Base-by-base conservation (phyloP, 2,113 vertebrate species). In the Psophia crepitans region DNA sequence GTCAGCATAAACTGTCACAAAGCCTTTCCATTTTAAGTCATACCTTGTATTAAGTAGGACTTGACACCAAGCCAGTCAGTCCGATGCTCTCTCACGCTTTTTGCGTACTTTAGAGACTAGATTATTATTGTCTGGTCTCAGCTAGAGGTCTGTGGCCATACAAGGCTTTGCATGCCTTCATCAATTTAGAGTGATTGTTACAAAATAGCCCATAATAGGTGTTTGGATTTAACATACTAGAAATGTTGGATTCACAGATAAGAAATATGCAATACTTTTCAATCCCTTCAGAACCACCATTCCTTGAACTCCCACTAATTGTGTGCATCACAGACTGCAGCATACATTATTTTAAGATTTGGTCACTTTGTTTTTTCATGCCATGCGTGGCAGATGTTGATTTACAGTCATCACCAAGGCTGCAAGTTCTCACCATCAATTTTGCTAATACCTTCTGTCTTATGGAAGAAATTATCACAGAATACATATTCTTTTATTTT, bases 1-100 rank as follows among this genome's bases (percentile, higher is more conserved):
- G 58, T 89, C 79, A 81, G 91, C 81, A 63, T 78, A 90, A 90
- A 91, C 96, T n/a, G 73, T 70, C 63, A 89, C 90, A 91, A 90
- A 96, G 78, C 63, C 79, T 97, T 94, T 97, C 97, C 97, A 96
- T 97, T 97, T 97, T 94, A 96, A 97, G 97, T 97, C 95, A 97
- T 97, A 96, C 97, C 96, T 97, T 96, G 95, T 95, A 70, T 64
- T 64, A 94, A 95, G 93, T 48, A 90, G 44, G 73, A 74, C 63
- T 94, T 97, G 96, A 97, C 57, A 35, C 44, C 30, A 11, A 76
- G 97, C 97, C 97, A 98, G 86, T 48, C 88, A 81, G 80, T 44
- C 74, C 69, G 71, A 91, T 93, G 75, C 61, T 57, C 73, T 69
- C 94, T 96, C 91, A 10, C 70, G 75, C 92, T 94, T 97, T 94